These are phyloP conservation scores for Myripristis murdjan DNA, from an alignment of 2,797 vertebrate species.

Conservation along the genomic window DNA sequence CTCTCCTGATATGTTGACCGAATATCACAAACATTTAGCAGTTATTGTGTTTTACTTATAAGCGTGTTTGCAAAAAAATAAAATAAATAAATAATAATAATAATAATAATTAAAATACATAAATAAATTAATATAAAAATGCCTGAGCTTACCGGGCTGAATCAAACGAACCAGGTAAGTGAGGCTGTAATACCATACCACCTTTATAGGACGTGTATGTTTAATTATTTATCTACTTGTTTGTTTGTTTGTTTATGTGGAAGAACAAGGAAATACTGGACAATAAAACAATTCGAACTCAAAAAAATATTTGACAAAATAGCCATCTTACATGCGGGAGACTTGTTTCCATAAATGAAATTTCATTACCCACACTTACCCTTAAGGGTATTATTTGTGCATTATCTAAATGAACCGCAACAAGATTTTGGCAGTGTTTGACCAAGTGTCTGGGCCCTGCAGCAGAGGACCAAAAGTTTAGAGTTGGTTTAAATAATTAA, in stretches of 20 bases:
- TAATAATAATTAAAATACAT: too few species aligned
- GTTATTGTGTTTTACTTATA: conserved; percentile 56
- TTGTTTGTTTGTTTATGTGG: not conserved
- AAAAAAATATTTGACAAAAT: not conserved
- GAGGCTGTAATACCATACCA: too few species aligned
- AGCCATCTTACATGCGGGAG: not conserved
- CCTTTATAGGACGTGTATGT: too few species aligned
- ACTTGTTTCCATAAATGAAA: not conserved
- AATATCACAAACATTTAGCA: conserved; percentile 36
- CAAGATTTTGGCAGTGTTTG: not conserved
- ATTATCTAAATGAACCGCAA: not conserved
- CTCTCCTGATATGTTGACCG: not conserved
- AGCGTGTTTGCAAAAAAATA: not conserved
- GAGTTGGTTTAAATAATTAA: not conserved
- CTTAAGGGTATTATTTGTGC: too few species aligned
- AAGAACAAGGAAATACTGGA: not conserved
- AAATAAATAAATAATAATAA: too few species aligned
- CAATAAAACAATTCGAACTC: too few species aligned
- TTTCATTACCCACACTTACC: not conserved
- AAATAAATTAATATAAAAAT: too few species aligned
- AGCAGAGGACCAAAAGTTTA: not conserved
- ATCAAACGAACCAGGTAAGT: not conserved
- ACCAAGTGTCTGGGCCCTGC: not conserved
- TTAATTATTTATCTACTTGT: too few species aligned
- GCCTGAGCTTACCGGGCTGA: not conserved